Base-by-base conservation (phyloP, 2,888 invertebrate species). In the Pedicia rivosa region DNA sequence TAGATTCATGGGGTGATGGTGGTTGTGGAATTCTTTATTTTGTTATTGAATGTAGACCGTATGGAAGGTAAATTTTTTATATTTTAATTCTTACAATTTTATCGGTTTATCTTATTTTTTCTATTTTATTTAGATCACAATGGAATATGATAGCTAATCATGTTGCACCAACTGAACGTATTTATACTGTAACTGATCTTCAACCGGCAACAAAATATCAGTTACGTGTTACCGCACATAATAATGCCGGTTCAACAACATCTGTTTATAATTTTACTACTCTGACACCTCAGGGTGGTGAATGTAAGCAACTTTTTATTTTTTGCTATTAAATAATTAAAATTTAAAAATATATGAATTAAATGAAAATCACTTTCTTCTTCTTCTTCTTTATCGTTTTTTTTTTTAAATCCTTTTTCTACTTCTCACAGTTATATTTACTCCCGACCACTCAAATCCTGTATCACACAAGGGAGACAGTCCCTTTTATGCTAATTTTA, bases 1-100 rank as follows among this genome's bases (percentile, higher is more conserved):
- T 88, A 45, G 83, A 84, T 57, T 78, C 80, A 0, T 88, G 87
- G 87, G 80, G 81, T 25, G 86, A 87, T 50, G 86, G 86, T 2
- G 87, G 87, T 15, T 88, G 87, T 52, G 84, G 84, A 3, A 84
- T 88, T 44, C 68, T 81, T 7, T 81, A 83, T 61, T 88, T 84
- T 52, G 78, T 80, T 46, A 74, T 88, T 27, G 86, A 87, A 54
- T 87, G 84, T 52, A 63, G 74, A 40, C 68, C 73, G 39, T 68
- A 70, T 42, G 59, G 53, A 14, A 49, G 55, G 50, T 52, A 24
- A 35, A 42, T 30, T 8, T 30, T 4, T 10, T 9, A 15, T 15
- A n/a, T n/a, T n/a, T n/a, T n/a, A 30, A 15, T 4, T 16, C 8
- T 10, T 30, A 10, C 12, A 30, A 15, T 17, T 10, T 5, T 30